These are phyloP conservation scores for Nudaria mundana DNA, from an alignment of 2,888 invertebrate genomes.

Conservation along the genomic window DNA sequence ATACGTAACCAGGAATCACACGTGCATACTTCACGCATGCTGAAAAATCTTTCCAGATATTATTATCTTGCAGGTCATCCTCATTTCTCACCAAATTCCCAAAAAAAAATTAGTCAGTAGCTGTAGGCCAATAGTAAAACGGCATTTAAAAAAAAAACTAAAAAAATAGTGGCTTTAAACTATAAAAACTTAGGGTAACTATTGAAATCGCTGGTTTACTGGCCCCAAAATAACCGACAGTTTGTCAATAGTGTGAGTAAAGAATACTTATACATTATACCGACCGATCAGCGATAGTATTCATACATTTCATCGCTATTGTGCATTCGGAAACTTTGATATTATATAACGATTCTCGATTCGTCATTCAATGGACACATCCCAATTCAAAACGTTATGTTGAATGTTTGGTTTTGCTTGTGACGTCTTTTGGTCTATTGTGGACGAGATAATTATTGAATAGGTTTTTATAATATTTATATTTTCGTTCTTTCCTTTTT, in stretches of 20 bases:
- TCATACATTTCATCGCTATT: conserved; percentile 58
- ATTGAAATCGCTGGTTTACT: conserved; percentile 5
- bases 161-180: too few species aligned
- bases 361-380: conserved; percentile 45
- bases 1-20: too few species aligned
- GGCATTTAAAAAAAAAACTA: too few species aligned
- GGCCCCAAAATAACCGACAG: conserved; percentile 38
- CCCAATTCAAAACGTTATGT: conserved; percentile 36
- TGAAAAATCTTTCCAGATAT: too few species aligned
- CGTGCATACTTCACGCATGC: too few species aligned
- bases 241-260: conserved; percentile 35
- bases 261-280: conserved; percentile 31
- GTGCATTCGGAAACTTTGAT: conserved; percentile 50
- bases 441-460: conserved; percentile 19
- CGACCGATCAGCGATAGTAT: conserved; percentile 57
- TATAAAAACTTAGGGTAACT: too few species aligned
- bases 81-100: too few species aligned
- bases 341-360: conserved; percentile 28
- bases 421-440: conserved; percentile 34
- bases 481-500: conserved; percentile 1
- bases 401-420: conserved; percentile 43
- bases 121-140: too few species aligned
- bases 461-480: conserved; percentile 10
- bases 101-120: too few species aligned
- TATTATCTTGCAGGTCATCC: too few species aligned